Base-by-base conservation (phyloP, 1,140 invertebrate species). In the Drosophila ananassae region DNA sequence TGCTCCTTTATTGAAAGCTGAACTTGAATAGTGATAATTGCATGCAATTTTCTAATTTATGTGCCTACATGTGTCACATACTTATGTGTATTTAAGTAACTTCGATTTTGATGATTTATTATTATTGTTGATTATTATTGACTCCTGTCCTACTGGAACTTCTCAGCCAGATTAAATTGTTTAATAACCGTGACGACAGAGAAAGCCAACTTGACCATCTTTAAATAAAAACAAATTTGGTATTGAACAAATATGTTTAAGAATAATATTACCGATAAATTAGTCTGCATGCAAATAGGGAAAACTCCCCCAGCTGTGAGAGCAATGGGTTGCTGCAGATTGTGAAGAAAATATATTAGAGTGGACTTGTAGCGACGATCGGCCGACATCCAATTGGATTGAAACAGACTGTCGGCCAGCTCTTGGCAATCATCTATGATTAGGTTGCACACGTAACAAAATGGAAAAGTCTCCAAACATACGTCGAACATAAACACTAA, bases 391-490 rank as follows among this genome's bases (percentile, higher is more conserved):
- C 82, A 85, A 52, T 85, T 66, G 2, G 82, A 85, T 13, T 85
- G 69, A 41, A 85, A 85, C 1, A 85, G 50, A 41, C 51, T 30
- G n/a, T 75, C 30, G 2, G 78, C 25, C 0, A 87, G 63, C 0
- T 81, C 53, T 2, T 75, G 61, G 50, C 74, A 76, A 39, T 87
- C 81, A 0, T 61, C 56, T 3, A 54, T 41, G 0, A 85, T 52
- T 21, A 64, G 9, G 13, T 85, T 73, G 59, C 82, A 85, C 2
- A 85, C 39, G n/a, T 78, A 85, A 55, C 81, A 85, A 1, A 85
- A 56, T 9, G 82, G 82, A 46, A 76, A 87, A 0, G 82, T 87
- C 50, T 87, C 48, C 48, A 79, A 10, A 5, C 67, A 22, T 0
- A 82, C 52, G 22, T 52, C 54, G 0, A 47, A 48, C n/a, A 87